Evolutionary conservation across 2,888 invertebrate genomes (phyloP), one percentile per base, ranked within the genome.

Genomic region (Tetropium fuscum): DNA sequence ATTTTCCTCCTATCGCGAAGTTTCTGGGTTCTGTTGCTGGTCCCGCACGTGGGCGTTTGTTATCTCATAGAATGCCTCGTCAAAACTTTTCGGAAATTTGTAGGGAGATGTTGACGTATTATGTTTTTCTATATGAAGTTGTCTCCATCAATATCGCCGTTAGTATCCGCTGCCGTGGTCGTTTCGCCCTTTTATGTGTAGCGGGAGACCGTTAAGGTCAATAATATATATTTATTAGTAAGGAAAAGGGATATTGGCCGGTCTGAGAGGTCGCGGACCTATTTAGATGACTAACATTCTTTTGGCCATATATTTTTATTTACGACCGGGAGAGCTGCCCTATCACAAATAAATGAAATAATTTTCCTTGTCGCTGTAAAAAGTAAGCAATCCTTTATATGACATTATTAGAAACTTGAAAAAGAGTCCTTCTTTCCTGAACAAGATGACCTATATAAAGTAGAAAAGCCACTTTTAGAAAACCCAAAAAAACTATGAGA

Each of bases 101-200:
- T 25, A 38, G 38, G 19, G 38, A 32, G 15, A 32, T 47, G 30
- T 47, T 47, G 47, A 49, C 49, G 34, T 36, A 49, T 49, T 49
- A 32, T 15, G 13, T 34, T 8, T 34, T 16, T 36, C 25, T 47
- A 13, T 38, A 18, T n/a, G 18, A 16, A 8, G 38, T 1, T 3
- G 7, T 32, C 32, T 34, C 32, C 47, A 47, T 47, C 30, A 30
- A 40, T 40, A 19, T 40, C 20, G 10, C n/a, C 11, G 10, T 30
- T 11, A 30, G 30, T 30, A 18, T 2, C 18, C 19, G 38, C 4
- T 19, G 22, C 11, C 11, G 10, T 13, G 41, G 4, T 22, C n/a
- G 22, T 22, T 19, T n/a, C 5, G 19, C 13, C n/a, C 19, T 11
- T 41, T 41, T 41, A 22, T 22, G 19, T n/a, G 41, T 6, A 19